phyloP scores from a whole-genome alignment of 1,140 invertebrate genomes.

The Philotrypesis tridentata region DNA sequence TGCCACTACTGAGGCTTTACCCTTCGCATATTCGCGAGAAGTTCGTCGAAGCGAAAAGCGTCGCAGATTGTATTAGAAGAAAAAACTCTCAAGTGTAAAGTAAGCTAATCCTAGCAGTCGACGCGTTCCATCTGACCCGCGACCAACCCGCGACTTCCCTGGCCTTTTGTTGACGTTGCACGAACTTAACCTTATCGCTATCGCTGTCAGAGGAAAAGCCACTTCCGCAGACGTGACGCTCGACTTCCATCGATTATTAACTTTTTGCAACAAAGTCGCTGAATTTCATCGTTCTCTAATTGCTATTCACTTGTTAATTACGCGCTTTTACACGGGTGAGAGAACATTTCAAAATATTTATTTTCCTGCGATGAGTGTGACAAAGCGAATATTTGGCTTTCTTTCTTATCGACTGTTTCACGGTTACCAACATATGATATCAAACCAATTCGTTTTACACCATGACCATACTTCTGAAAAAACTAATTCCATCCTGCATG shows the following conservation, averaged over 20 bases:
- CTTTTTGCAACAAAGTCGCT: not conserved
- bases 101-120: constrained; percentile 41
- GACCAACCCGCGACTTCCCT: too few species aligned
- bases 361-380: not conserved
- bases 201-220: not conserved
- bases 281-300: not conserved
- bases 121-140: not conserved
- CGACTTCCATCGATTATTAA: not conserved
- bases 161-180: constrained; percentile 48
- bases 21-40: not conserved
- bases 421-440: not conserved
- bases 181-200: constrained; percentile 22
- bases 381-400: not conserved
- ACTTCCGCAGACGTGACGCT: not conserved
- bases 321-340: not conserved
- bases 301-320: not conserved
- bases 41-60: not conserved
- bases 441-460: not conserved
- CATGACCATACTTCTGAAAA: too few species aligned
- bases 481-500: too few species aligned
- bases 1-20: not conserved
- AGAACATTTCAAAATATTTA: not conserved
- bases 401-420: not conserved
- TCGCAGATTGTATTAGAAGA: not conserved
- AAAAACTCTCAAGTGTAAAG: not conserved